Conservation (phyloP, 2,113 vertebrate species). For the Oreamnos americanus region DNA sequence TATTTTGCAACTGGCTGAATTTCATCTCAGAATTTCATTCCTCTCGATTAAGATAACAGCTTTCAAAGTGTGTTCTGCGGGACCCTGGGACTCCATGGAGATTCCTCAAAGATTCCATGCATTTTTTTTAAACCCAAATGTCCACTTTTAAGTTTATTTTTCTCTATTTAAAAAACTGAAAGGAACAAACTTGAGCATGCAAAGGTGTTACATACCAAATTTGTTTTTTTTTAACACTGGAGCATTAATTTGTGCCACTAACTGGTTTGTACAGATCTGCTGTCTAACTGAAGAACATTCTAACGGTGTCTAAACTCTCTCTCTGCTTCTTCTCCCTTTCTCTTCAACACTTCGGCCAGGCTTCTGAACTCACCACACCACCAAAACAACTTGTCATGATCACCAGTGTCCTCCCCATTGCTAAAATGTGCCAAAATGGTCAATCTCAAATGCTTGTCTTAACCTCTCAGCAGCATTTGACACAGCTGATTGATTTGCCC, state of each 20-base stretch:
- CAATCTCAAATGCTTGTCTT: background rate
- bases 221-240: background rate
- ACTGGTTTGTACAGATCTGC: background rate
- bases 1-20: conserved; percentile 18
- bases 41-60: conserved; percentile 8
- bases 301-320: background rate
- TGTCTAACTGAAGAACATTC: background rate
- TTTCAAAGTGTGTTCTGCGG: background rate
- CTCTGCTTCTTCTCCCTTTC: background rate
- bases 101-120: background rate
- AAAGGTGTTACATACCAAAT: background rate
- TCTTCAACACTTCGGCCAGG: background rate
- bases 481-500: background rate
- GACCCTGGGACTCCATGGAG: background rate
- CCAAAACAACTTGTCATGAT: background rate
- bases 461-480: background rate
- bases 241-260: background rate
- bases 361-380: background rate
- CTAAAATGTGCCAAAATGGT: background rate
- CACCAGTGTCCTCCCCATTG: background rate
- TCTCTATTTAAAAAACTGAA: conserved; percentile 18
- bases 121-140: background rate
- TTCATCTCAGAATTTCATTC: conserved; percentile 44
- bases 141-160: background rate
- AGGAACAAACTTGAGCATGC: background rate